Evolutionary conservation across 1,140 invertebrate genomes (phyloP).

Genomic region (Drosophila tani): DNA sequence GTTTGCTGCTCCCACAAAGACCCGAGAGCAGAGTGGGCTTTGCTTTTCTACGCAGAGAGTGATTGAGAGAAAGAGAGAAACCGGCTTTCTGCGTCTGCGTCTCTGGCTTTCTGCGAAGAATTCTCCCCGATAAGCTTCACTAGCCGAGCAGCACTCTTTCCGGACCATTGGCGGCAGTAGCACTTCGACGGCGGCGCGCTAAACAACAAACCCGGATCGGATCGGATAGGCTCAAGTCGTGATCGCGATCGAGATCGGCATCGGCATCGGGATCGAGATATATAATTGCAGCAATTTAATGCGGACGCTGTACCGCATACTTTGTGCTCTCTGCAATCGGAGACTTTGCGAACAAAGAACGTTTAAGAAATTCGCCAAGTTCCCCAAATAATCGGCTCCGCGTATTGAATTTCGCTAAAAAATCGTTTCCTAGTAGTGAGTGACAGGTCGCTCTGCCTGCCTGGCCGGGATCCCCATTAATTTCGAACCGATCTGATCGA

Average conservation of each 20-base stretch:
- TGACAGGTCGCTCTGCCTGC: slow-evolving; percentile 28
- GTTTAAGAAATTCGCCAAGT: slow-evolving; percentile 36
- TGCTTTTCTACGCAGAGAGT: not conserved
- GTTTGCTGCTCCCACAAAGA: slow-evolving; percentile 42
- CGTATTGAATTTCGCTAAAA: slow-evolving; percentile 33
- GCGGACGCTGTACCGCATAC: slow-evolving; percentile 40
- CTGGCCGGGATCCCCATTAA: slow-evolving; percentile 38
- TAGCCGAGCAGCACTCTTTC: slow-evolving; percentile 60
- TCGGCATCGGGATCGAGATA: slow-evolving; percentile 32
- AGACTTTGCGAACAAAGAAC: slow-evolving; percentile 40
- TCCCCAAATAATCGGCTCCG: slow-evolving; percentile 33
- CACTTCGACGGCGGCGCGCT: slow-evolving; percentile 68
- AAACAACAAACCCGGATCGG: slow-evolving; percentile 56
- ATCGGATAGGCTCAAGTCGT: slow-evolving; percentile 6
- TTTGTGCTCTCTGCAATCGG: slow-evolving; percentile 26
- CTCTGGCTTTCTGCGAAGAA: slow-evolving; percentile 60
- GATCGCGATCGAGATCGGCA: slow-evolving; percentile 31
- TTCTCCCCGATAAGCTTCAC: slow-evolving; percentile 58
- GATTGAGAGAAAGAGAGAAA: slow-evolving; percentile 31
- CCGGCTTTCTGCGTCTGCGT: slow-evolving; percentile 67
- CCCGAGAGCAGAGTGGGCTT: slow-evolving; percentile 25
- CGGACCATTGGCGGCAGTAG: slow-evolving; percentile 80
- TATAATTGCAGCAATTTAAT: slow-evolving; percentile 49
- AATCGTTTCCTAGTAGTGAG: slow-evolving; percentile 50
- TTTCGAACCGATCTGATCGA: slow-evolving; percentile 38